A percentile compares a stretch with the other conserved stretches of the same genome.
phyloP scores from a whole-genome alignment of 1,140 invertebrate species.

The Trachymyrmex septentrionalis region DNA sequence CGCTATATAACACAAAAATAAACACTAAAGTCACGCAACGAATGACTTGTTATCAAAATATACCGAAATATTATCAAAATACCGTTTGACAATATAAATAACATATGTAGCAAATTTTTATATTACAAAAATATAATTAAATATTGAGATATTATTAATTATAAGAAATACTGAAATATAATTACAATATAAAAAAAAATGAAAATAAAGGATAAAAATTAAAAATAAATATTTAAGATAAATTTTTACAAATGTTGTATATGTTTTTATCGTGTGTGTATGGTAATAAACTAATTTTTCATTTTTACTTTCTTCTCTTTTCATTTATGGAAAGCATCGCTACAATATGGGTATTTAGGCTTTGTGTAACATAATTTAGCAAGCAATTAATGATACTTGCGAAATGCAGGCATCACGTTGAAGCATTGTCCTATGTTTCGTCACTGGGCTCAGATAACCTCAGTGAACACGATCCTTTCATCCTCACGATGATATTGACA shows the following conservation, averaged over 20 bases:
- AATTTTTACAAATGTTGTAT: neutral
- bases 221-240: neutral
- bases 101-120: neutral
- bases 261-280: neutral
- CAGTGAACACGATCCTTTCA: constrained; percentile 50
- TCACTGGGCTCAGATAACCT: constrained; percentile 46
- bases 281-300: neutral
- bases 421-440: constrained; percentile 31
- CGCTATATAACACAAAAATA: neutral
- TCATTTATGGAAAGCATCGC: neutral
- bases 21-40: neutral
- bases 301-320: neutral
- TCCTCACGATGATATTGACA: constrained; percentile 19
- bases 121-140: neutral
- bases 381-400: constrained; percentile 32
- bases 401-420: constrained; percentile 6
- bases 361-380: constrained; percentile 17
- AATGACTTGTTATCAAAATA: neutral
- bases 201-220: neutral
- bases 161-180: neutral
- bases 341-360: neutral
- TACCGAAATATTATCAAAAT: neutral
- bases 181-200: neutral
- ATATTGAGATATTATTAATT: neutral
- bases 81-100: neutral